Evolutionary conservation across 2,797 vertebrate species (phyloP).

Genomic region (Poecile montanus): DNA sequence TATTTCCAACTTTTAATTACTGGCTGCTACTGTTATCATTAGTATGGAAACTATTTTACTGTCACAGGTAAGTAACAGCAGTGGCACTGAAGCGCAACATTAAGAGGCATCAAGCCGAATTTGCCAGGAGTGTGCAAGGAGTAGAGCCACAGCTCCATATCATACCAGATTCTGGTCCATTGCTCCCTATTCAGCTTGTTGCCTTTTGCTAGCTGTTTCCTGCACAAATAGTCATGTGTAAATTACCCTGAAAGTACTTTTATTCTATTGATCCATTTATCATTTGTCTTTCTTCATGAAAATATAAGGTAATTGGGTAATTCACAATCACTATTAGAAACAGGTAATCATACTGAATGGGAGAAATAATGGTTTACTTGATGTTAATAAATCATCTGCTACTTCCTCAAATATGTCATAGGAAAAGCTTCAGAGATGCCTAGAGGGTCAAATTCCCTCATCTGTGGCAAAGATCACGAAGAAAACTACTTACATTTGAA

Average conservation of each 20-base stretch:
- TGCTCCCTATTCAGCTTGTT: neutral
- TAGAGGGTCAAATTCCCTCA: neutral
- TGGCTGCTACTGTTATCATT: neutral
- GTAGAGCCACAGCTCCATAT: neutral
- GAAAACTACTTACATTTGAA: conserved; percentile 7
- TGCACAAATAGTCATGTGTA: neutral
- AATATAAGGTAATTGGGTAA: neutral
- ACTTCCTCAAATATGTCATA: conserved; percentile 27
- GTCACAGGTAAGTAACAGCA: neutral
- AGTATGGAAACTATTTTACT: neutral
- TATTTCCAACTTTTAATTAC: neutral
- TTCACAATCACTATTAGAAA: conserved; percentile 2
- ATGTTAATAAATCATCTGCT: conserved; percentile 46
- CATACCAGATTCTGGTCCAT: neutral
- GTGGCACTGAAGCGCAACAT: neutral
- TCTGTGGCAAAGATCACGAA: neutral
- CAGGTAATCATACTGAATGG: neutral
- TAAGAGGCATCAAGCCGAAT: neutral
- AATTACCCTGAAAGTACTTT: conserved; percentile 23
- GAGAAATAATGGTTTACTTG: conserved; percentile 27
- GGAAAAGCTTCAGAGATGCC: neutral
- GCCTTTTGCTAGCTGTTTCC: conserved; percentile 12
- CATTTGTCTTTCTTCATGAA: conserved; percentile 8
- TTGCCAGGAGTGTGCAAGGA: neutral
- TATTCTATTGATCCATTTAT: neutral